Base-by-base conservation (phyloP, 2,797 vertebrate genomes). In the Prunella strophiata region DNA sequence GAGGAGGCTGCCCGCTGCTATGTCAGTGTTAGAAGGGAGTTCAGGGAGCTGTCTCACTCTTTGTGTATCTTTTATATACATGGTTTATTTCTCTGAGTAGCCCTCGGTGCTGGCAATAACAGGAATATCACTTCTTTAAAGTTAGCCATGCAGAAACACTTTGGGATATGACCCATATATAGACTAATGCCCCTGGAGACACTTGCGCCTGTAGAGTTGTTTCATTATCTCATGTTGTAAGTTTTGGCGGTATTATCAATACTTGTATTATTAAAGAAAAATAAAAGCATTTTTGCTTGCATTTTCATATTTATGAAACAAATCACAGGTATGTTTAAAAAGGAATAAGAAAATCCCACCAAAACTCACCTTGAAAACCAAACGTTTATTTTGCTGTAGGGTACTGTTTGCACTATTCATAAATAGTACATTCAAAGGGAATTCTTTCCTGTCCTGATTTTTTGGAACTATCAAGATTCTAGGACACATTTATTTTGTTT, bases 1-100 rank as follows among this genome's bases (percentile, higher is more conserved):
- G 7, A 57, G 22, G 25, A 55, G 55, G 26, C 66, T 55, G 16
- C 23, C 12, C 0, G 0, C 30, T 5, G 1, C 29, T n/a, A 9
- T 8, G 88, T 77, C 66, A 52, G 2, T 29, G 26, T n/a, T 30
- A 26, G 43, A 50, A 38, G 19, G 10, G 13, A 68, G 8, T 34
- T 54, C 42, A n/a, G 27, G 32, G 55, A 38, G 30, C 22, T 84
- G 11, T 79, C 29, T 65, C 4, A 2, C 21, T 54, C n/a, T 29
- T 1, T 25, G n/a, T n/a, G 3, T 51, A 16, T 48, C 14, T 45
- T 30, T 38, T 30, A 9, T 2, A 1, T 4, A 5, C 5, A 10
- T 47, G 26, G 29, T 38, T 68, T 57, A 48, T 72, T 91, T 83
- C 47, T 71, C 34, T 47, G 47, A 72, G 30, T 47, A 52, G 13